Evolutionary conservation across 2,888 invertebrate species (phyloP).

Genomic region (Eupithecia exiguata): DNA sequence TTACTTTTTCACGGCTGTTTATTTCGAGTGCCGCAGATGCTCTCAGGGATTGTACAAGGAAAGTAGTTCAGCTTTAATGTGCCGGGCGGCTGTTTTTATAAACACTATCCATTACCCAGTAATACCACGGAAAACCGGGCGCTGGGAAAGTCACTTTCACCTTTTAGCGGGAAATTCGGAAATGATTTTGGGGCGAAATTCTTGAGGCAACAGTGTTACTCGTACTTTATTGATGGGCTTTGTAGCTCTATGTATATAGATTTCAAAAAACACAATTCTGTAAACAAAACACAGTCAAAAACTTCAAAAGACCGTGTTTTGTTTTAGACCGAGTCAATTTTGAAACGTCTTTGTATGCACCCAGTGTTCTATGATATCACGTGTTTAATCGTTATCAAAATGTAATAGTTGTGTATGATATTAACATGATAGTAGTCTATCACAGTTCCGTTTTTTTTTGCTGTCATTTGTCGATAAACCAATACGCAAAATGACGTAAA

Average conservation of each 20-base stretch:
- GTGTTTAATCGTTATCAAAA: too few relatives aligned
- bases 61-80: conserved; percentile 36
- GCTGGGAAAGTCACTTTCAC: conserved; percentile 4
- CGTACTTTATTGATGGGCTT: background rate
- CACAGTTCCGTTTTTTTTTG: too few relatives aligned
- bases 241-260: background rate
- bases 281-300: background rate
- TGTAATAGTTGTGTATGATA: too few relatives aligned
- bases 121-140: conserved; percentile 16
- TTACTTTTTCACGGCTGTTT: conserved; percentile 40
- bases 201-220: background rate
- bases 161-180: conserved; percentile 10
- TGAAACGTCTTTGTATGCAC: background rate
- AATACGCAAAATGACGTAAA: too few relatives aligned
- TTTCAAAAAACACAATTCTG: background rate
- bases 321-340: background rate
- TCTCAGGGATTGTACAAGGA: conserved; percentile 38
- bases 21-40: conserved; percentile 36
- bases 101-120: conserved; percentile 37
- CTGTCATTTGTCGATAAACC: too few relatives aligned
- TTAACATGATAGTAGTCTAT: too few relatives aligned
- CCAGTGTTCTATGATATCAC: too few relatives aligned
- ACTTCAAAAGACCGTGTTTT: background rate
- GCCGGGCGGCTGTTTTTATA: conserved; percentile 32
- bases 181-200: background rate